Conservation (phyloP, 2,113 vertebrate genomes). For the Platysternon megacephalum region DNA sequence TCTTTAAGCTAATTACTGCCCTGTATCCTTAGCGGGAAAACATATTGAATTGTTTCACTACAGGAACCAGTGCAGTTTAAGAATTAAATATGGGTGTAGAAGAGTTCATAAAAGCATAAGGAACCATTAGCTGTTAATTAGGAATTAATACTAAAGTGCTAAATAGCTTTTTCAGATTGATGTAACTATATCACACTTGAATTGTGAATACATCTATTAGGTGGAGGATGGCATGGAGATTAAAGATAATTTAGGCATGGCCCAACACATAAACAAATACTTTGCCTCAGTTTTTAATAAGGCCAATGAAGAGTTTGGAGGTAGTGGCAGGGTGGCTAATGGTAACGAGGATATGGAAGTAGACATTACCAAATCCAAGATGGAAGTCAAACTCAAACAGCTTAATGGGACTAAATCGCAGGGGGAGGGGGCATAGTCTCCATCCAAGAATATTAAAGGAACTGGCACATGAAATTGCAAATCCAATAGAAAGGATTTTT, state of each 20-base stretch:
- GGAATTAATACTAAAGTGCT: constrained; percentile 58
- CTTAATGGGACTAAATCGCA: background rate
- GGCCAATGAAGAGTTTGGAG: background rate
- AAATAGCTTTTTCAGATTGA: constrained; percentile 47
- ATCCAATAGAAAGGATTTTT: background rate
- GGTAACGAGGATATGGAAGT: background rate
- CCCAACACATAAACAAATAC: background rate
- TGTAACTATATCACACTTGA: constrained; percentile 50
- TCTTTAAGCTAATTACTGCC: background rate
- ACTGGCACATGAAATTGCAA: background rate
- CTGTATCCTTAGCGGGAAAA: constrained; percentile 26
- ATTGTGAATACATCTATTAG: constrained; percentile 60
- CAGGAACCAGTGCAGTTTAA: constrained; percentile 36
- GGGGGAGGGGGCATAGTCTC: background rate
- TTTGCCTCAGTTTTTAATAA: background rate
- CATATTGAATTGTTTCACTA: background rate
- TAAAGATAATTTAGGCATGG: background rate
- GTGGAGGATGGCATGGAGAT: background rate
- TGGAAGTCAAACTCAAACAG: background rate
- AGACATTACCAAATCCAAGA: background rate
- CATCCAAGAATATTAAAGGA: background rate
- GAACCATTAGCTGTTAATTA: constrained; percentile 65
- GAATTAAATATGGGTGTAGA: constrained; percentile 32
- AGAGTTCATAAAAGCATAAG: constrained; percentile 24
- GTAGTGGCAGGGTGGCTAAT: background rate